Evolutionary conservation across 37 sponge, comb jelly and placozoan genomes (phyloP), one percentile per base, ranked within the genome.

Genomic region (Ianthella basta): DNA sequence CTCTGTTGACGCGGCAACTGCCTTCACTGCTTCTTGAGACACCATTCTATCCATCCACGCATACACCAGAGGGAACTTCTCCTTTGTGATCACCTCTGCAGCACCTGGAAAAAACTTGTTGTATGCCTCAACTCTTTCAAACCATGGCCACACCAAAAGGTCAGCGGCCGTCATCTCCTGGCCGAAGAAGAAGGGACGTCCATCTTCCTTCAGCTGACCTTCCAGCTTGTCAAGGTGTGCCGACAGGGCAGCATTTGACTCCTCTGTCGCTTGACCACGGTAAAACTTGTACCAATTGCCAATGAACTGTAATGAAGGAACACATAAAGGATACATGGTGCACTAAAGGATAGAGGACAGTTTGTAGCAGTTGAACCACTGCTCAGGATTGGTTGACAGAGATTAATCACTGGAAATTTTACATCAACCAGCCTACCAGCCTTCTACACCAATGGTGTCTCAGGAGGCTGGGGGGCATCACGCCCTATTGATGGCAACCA

Each of bases 71-170:
- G 93, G 89, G 33, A 72, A 84, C 55, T 84, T 86, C 1, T 89
- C 87, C 19, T 66, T 60, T 18, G 79, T 64, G 69, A 87, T 35
- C 21, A 54, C 14, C 6, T 68, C 64, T 8, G 59, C 55, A 40
- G 78, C 15, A 39, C 56, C 85, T 82, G 87, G 78, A 24, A 83
- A 21, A 25, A 24, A 13, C 67, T 63, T 82, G 10, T 60, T 36
- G 41, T 59, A 84, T 25, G 74, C 55, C 72, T 77, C 89, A 61
- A 91, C 54, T 15, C 93, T 60, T 59, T 92, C 93, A 54, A 92
- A 40, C 87, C 89, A 89, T 38, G 93, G 93, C 93, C 93, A 92
- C 13, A 89, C 33, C 36, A 92, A 60, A 30, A 72, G 80, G 55
- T 92, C 93, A 2, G 70, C 86, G 0, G 93, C 93, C 56, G 93